Evolutionary conservation across 37 sponge, comb jelly and placozoan species (phyloP), one percentile per base, ranked within the genome.

Genomic region (Beroe forskalii): DNA sequence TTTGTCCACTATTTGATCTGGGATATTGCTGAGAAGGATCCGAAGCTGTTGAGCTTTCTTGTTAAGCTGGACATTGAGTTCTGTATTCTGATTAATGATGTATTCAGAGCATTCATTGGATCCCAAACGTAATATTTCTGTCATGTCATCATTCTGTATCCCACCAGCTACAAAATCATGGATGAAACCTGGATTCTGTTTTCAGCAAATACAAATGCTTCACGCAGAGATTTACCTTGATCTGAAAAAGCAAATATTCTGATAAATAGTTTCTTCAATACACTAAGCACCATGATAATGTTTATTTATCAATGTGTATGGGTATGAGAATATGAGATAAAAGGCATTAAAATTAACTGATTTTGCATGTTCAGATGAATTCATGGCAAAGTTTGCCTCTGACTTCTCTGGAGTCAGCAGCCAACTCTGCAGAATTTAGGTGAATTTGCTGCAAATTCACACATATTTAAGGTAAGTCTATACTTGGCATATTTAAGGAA

Each of bases 161-260:
- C 40, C 55, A 38, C 86, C 86, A 25, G 86, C 86, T 23, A 80
- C 55, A 44, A 80, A 80, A 42, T 80, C 86, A 25, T 80, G 86
- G 2, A 80, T 39, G 30, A 80, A 80, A 44, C 86, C 86, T n/a
- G 86, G 86, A 37, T 80, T 80, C 30, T 80, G 55, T 44, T 80
- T 43, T 80, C 86, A 25, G 86, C 86, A 44, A 28, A 80, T 9
- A 80, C 86, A 80, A 80, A 80, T 0, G 86, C 86, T 9, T 80
- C 86, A 23, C 86, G 43, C 31, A 80, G 28, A 1, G 44, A 44
- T 37, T 80, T 80, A 12, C 40, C 37, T 25, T 80, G 86, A 14
- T 80, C 86, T 80, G 86, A 69, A 33, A 69, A 36, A 20, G 72
- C 2, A 63, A 19, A n/a, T 28, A 28, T 63, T 63, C 17, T 55